Percentiles rank a stretch among this genome's conserved stretches.
These are phyloP conservation scores for Isoperla grammatica DNA, from an alignment of 2,888 invertebrate species.

Conservation along the genomic window DNA sequence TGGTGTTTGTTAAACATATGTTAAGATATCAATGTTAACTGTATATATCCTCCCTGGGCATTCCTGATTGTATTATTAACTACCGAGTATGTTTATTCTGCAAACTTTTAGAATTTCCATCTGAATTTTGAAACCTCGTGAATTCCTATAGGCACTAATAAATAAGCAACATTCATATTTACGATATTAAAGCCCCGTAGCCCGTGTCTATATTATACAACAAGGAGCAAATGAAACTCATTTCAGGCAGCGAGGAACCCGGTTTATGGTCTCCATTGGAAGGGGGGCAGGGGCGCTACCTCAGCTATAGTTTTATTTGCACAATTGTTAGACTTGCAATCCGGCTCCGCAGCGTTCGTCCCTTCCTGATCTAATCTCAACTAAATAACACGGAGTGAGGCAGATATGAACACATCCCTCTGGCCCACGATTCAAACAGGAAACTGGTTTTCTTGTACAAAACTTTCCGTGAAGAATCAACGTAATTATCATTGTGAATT, in stretches of 20 bases:
- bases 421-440: not conserved
- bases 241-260: conserved; percentile 2
- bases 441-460: too few species aligned
- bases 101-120: too few species aligned
- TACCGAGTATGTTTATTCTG: too few species aligned
- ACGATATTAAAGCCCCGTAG: conserved; percentile 15
- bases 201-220: conserved; percentile 7
- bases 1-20: too few species aligned
- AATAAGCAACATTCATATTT: conserved; percentile 19
- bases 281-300: conserved; percentile 8
- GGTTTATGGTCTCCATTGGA: conserved; percentile 1
- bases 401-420: not conserved
- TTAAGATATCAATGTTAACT: too few species aligned
- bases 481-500: too few species aligned
- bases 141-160: conserved; percentile 19
- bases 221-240: conserved; percentile 18
- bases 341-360: conserved; percentile 5
- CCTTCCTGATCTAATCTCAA: conserved; percentile 11
- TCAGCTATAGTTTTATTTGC: conserved; percentile 15
- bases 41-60: too few species aligned
- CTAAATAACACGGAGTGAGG: conserved; percentile 3
- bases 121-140: conserved; percentile 10
- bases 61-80: too few species aligned
- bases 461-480: too few species aligned
- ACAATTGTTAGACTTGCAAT: conserved; percentile 9